A percentile compares a stretch with the other conserved stretches of the same genome.
These are phyloP conservation scores for Glaucidium brasilianum DNA, from an alignment of 2,113 vertebrate species.

Conservation along the genomic window DNA sequence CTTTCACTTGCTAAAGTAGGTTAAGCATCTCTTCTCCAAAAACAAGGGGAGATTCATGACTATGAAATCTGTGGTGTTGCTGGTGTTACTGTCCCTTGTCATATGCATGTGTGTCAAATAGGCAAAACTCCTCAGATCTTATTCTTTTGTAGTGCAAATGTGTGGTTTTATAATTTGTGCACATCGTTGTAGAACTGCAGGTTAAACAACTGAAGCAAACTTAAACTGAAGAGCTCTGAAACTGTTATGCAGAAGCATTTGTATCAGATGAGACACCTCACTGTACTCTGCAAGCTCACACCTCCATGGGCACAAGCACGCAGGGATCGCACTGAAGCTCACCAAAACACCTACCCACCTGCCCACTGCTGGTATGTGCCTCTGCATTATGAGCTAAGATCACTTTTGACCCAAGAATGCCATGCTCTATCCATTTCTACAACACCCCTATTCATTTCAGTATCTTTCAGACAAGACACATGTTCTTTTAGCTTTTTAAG, in stretches of 20 bases:
- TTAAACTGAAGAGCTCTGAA: neutral
- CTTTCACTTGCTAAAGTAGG: neutral
- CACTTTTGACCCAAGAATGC: neutral
- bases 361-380: neutral
- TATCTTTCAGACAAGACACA: neutral
- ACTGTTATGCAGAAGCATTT: neutral
- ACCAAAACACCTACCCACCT: neutral
- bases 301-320: rapidly evolving
- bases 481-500: neutral
- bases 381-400: neutral
- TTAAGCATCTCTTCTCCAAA: neutral
- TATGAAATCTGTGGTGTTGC: neutral
- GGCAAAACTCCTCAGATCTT: neutral
- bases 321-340: neutral
- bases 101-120: neutral
- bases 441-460: neutral
- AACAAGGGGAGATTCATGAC: neutral
- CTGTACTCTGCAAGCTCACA: neutral
- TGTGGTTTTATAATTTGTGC: neutral
- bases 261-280: neutral
- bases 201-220: neutral
- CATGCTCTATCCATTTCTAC: rapidly evolving
- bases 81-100: neutral
- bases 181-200: neutral
- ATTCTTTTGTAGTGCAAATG: neutral